Conservation (phyloP, 2,888 invertebrate species). For the Vandiemenella viatica region DNA sequence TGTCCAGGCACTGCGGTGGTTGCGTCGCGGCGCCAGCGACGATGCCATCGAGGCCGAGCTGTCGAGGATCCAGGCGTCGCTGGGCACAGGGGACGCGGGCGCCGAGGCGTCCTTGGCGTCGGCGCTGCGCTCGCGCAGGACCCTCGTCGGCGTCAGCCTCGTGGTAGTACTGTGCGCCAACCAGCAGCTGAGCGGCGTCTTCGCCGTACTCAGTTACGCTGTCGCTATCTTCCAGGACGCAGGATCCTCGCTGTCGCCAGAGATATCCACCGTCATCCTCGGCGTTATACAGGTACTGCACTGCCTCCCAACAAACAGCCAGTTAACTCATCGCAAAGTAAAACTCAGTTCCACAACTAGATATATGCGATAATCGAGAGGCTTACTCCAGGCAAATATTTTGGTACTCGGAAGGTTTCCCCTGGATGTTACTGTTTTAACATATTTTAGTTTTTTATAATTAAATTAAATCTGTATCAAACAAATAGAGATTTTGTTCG, state of each 20-base stretch:
- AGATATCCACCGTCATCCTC: conserved; percentile 28
- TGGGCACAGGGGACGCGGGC: conserved; percentile 15
- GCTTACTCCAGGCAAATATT: too few species aligned
- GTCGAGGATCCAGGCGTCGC: not conserved
- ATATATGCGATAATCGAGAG: too few species aligned
- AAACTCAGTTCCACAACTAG: too few species aligned
- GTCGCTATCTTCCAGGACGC: conserved; percentile 24
- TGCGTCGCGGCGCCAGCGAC: conserved; percentile 17
- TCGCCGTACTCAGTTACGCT: conserved; percentile 28
- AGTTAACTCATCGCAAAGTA: too few species aligned
- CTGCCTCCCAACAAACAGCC: too few species aligned
- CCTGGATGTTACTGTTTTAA: too few species aligned
- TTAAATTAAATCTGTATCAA: too few species aligned
- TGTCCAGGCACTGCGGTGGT: conserved; percentile 22
- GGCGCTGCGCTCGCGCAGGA: not conserved
- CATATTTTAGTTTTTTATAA: too few species aligned
- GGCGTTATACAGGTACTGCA: conserved; percentile 23
- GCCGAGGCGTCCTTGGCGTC: not conserved
- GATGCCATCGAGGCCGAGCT: not conserved
- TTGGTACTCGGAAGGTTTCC: too few species aligned
- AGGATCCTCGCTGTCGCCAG: conserved; percentile 21
- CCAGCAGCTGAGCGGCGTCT: conserved; percentile 32
- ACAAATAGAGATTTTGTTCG: too few species aligned
- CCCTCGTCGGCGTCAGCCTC: conserved; percentile 25
- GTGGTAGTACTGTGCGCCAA: conserved; percentile 26